Base-by-base conservation (phyloP, 2,113 vertebrate species). In the Pongo abelii region DNA sequence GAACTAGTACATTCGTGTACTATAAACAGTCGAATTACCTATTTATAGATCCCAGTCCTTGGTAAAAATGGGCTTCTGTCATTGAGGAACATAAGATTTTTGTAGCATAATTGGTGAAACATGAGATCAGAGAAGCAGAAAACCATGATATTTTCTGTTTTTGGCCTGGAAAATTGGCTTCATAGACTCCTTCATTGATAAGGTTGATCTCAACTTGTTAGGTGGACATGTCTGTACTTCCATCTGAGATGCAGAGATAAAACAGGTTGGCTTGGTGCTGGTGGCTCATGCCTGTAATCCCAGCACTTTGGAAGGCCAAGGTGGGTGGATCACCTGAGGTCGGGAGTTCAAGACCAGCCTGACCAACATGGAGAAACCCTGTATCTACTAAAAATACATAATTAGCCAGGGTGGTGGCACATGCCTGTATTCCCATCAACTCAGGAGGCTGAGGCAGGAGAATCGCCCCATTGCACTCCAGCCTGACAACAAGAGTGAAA, bases 121-220 rank as follows among this genome's bases (percentile, higher is more conserved):
- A 3, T 38, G 30, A 93, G 14, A 67, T 89, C 70, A 83, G 74
- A 89, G 90, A 84, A 55, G 13, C 25, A 84, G 69, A 72, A 4
- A 95, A 40, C 12, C 32, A 69, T 1, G 1, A 4, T 43, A 83
- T 89, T 72, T 72, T 74, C 35, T 88, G 55, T 72, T 69, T 52
- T 92, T 93, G 74, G 22, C 52, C 75, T 89, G 8, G 38, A 92
- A 85, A 88, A 70, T 91, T 95, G 55, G 32, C 85, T 64, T 86
- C 40, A 14, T 83, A 55, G 78, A 92, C 27, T 50, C 25, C 38
- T 93, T 57, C n/a, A 69, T 70, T 95, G 50, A 55, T 92, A 61
- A 87, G 23, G 79, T 46, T 94, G 30, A 67, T 25, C 80, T 96
- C n/a, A 52, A 0, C n/a, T 81, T 97, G 83, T 77, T 75, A 61